Evolutionary conservation across 2,888 invertebrate genomes (phyloP).

Genomic region (Dysmachus trigonus): DNA sequence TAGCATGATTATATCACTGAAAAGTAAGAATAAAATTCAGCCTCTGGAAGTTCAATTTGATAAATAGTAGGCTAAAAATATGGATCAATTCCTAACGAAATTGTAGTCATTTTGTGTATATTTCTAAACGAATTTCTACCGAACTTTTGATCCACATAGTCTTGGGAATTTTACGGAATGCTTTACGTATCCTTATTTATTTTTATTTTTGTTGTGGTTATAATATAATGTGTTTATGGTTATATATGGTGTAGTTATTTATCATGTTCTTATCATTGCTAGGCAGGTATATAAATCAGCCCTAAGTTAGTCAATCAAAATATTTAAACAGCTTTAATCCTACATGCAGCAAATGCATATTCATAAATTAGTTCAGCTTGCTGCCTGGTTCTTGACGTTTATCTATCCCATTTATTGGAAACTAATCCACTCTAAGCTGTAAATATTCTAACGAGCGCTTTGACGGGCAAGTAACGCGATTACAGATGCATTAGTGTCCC

Average conservation of each 20-base stretch:
- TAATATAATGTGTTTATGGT: no score
- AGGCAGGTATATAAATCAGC: not conserved
- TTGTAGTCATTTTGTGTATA: no score
- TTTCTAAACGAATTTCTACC: no score
- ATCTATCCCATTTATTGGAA: not conserved
- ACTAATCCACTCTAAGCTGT: conserved; percentile 7
- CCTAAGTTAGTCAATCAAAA: not conserved
- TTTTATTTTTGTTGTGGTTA: no score
- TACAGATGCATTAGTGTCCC: not conserved
- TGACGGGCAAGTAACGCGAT: conserved; percentile 23
- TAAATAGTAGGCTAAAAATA: no score
- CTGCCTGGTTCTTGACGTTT: not conserved
- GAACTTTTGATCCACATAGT: no score
- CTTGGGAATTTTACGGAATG: no score
- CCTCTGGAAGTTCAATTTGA: no score
- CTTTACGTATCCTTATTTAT: no score
- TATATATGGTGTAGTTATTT: not conserved
- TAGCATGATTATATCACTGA: no score
- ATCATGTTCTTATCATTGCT: not conserved
- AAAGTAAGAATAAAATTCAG: no score
- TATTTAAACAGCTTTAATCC: not conserved
- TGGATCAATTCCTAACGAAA: no score
- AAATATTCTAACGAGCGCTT: not conserved
- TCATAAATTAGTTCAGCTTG: not conserved
- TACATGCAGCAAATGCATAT: not conserved